These are phyloP conservation scores for Ophioninae sp. DNA, from an alignment of 2,888 invertebrate genomes.

Conservation along the genomic window DNA sequence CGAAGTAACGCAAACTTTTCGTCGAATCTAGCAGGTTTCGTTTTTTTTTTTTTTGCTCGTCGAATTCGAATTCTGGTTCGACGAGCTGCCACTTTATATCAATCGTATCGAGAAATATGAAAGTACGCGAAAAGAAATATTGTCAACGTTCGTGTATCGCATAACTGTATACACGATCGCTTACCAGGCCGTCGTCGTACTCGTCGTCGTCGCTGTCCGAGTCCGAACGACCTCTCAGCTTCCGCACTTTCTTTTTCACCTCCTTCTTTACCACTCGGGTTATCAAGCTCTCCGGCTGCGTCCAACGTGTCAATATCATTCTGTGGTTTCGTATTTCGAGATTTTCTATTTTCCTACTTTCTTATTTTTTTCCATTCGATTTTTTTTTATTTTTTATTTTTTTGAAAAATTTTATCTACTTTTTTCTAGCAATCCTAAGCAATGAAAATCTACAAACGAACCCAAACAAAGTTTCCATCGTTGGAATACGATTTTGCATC, in stretches of 20 bases:
- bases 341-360: not conserved
- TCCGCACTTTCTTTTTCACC: conserved; percentile 82
- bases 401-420: not conserved
- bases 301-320: conserved; percentile 64
- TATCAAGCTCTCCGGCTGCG: conserved; percentile 85
- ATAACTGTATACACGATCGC: conserved; percentile 64
- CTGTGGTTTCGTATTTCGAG: conserved; percentile 10
- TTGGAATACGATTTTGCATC: too few species aligned
- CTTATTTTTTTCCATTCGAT: too few species aligned
- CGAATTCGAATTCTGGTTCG: not conserved
- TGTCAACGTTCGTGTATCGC: not conserved
- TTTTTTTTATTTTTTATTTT: too few species aligned
- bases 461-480: too few species aligned
- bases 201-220: conserved; percentile 86
- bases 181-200: conserved; percentile 89
- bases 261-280: conserved; percentile 83
- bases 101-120: conserved; percentile 8
- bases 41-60: not conserved
- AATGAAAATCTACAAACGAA: too few species aligned
- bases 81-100: not conserved
- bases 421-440: not conserved
- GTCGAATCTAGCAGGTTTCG: not conserved
- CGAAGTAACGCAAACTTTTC: not conserved
- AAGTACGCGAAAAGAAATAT: not conserved
- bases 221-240: conserved; percentile 79